Base-by-base conservation (phyloP, 2,113 vertebrate species). In the Rafetus swinhoei region DNA sequence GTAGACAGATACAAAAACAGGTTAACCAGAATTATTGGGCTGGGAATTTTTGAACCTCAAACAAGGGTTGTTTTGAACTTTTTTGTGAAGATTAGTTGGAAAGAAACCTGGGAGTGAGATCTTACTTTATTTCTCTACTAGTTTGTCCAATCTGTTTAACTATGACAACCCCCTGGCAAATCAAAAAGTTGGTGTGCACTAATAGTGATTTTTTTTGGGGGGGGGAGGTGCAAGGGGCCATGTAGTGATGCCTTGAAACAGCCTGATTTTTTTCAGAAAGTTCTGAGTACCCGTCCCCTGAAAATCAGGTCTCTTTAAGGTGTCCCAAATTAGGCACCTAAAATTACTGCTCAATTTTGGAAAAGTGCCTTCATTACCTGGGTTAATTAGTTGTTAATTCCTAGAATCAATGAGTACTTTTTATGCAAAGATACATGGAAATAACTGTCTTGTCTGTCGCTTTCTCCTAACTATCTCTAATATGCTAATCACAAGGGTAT, bases 341-440 rank as follows among this genome's bases (percentile, higher is more conserved):
- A 91, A 89, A 62, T 69, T 87, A 62, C 27, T 84, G 24, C 19
- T 77, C 35, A 79, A 52, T 90, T 65, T 59, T 91, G 35, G 11
- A 92, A 77, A 84, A 82, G 84, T 25, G 79, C 50, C 85, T 83
- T 56, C 32, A 54, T 89, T 80, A 50, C 53, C 92, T 93, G 79
- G 72, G 94, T 13, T 81, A 83, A 94, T 95, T 89, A n/a, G 89
- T 88, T 93, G 90, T 29, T 82, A 85, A 27, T 86, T 92, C 53
- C 93, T 95, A 90, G 84, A 77, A 79, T 93, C 65, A 86, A 19
- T 85, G 84, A 32, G 83, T 57, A 86, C 16, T 77, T 60, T 94
- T 94, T 90, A 94, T 45, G 72, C 21, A 72, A 35, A 74, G 72
- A 21, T 1, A 6, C 59, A 80, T 84, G 4, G 94, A 84, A 89